phyloP scores from a whole-genome alignment of 2,113 vertebrate species.

The Synchiropus splendidus region DNA sequence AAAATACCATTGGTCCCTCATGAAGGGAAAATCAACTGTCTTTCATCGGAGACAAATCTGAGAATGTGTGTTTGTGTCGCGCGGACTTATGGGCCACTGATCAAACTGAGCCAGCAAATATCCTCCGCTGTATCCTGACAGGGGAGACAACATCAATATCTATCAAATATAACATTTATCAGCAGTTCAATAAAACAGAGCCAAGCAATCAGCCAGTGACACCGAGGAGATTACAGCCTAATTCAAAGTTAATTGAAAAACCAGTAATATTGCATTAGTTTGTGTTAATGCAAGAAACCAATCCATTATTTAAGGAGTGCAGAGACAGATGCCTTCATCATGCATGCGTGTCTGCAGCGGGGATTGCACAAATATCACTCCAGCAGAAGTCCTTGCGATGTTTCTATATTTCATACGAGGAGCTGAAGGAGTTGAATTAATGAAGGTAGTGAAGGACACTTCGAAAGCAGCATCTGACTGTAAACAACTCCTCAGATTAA shows the following conservation, averaged over 20 bases:
- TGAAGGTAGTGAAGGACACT: too few relatives aligned
- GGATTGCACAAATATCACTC: too few relatives aligned
- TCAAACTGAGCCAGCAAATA: conserved; percentile 33
- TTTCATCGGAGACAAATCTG: conserved; percentile 8
- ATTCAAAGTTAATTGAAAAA: conserved; percentile 55
- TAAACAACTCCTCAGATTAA: too few relatives aligned
- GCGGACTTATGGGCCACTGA: conserved; percentile 5
- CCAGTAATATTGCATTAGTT: conserved; percentile 45
- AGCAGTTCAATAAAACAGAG: conserved; percentile 47
- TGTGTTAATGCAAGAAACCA: conserved; percentile 22
- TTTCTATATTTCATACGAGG: too few relatives aligned
- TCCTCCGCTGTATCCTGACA: conserved; percentile 26
- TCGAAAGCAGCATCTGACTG: too few relatives aligned
- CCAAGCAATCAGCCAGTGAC: conserved; percentile 35
- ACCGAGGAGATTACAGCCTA: conserved; percentile 46
- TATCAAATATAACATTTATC: conserved; percentile 49
- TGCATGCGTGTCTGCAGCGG: too few relatives aligned
- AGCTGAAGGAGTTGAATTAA: too few relatives aligned
- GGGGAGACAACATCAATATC: conserved; percentile 40
- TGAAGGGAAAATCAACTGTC: conserved; percentile 3
- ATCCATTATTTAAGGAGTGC: conserved; percentile 22
- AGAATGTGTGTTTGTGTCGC: not conserved
- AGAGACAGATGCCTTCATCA: too few relatives aligned
- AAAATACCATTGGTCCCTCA: not conserved
- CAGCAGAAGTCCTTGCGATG: too few relatives aligned